Conservation (phyloP, 2,797 vertebrate species). For the Schizopygopsis pylzovi region DNA sequence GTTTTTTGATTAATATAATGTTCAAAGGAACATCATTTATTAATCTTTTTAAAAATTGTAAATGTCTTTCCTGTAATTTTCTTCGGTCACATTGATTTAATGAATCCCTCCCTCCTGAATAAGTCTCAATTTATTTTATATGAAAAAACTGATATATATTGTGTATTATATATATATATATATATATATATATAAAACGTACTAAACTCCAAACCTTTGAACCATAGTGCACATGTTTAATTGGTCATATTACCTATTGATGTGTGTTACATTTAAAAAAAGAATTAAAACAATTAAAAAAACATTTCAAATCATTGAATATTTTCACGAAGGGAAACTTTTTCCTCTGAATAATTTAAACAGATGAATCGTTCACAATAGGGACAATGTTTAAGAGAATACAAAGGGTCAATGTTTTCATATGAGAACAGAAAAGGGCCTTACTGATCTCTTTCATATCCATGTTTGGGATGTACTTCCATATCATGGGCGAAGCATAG, state of each 20-base stretch:
- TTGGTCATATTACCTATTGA: no score
- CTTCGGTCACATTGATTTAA: neutral
- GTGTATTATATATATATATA: no score
- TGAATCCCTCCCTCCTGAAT: neutral
- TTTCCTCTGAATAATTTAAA: neutral
- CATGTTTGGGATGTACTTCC: constrained; percentile 70
- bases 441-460: constrained; percentile 70
- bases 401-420: neutral
- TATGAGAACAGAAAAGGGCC: constrained; percentile 7
- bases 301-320: no score
- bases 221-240: no score
- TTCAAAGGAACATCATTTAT: neutral
- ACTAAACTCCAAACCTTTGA: no score
- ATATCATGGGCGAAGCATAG: constrained; percentile 73
- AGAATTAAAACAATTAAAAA: neutral
- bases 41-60: neutral
- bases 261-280: neutral
- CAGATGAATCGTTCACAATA: neutral
- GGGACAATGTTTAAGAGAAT: neutral
- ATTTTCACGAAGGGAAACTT: neutral
- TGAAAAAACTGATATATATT: no score
- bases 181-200: no score
- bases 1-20: neutral
- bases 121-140: neutral
- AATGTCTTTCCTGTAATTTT: no score